Base-by-base conservation (phyloP, 2,113 vertebrate species). In the Telmatochromis sp. region DNA sequence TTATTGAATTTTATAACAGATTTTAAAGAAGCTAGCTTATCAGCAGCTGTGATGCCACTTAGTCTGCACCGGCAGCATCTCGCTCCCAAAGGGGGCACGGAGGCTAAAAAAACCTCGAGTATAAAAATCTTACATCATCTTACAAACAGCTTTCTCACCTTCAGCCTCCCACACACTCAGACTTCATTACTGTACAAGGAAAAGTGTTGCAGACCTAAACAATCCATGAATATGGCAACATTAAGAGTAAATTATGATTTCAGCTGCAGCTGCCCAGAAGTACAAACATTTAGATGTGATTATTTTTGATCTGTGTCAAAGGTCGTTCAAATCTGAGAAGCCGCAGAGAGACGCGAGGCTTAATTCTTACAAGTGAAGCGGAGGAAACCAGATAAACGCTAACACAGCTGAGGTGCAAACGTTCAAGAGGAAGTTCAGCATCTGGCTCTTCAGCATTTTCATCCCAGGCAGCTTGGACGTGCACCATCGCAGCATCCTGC, bases 351-450 rank as follows among this genome's bases (percentile, higher is more conserved):
- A 71, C 0, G 2, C 3, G 23, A 17, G 0, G 15, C 33, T 81
- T 6, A 6, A 7, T 82, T 91, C 58, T 84, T 3, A 47, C 80
- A 89, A 83, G 82, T 2, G 80, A 86, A 79, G 28, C 1, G 3
- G n/a, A 86, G 57, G 83, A 88, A 88, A 47, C 42, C 6, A 75
- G 68, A 19, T 75, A 3, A 47, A 19, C 13, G 19, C 15, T 2
- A 28, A 71, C 5, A 6, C 15, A 19, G 6, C 4, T 4, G 13
- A 75, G 40, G 54, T 75, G 80, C 45, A 58, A 89, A 2, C 1
- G 3, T 3, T 21, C 3, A n/a, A 65, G 33, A 85, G 84, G 86
- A 90, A 84, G 88, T 71, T 65, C 7, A 40, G 14, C 4, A 3
- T 65, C 63, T 50, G n/a, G 21, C 23, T 37, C 9, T 21, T 35